These are phyloP conservation scores for Leptinotarsa juncta DNA, from an alignment of 2,888 invertebrate species.

Conservation along the genomic window DNA sequence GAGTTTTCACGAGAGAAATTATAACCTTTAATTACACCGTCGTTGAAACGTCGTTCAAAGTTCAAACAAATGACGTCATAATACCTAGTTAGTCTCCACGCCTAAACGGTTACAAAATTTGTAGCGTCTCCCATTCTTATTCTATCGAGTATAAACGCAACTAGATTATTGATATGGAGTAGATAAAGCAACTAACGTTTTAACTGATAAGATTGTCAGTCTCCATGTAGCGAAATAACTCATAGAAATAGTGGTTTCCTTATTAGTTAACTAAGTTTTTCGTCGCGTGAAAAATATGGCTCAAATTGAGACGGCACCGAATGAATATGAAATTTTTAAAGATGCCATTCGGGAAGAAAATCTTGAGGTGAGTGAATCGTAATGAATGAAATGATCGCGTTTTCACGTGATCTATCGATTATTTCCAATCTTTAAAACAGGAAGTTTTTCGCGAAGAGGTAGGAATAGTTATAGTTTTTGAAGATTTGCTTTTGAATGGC, in stretches of 20 bases:
- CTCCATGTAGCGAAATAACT: constrained; percentile 7
- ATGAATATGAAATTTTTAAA: constrained; percentile 53
- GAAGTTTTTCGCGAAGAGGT: no score
- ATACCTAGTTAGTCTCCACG: background rate
- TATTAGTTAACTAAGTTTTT: background rate
- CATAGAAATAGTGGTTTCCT: constrained; percentile 1
- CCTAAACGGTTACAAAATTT: background rate
- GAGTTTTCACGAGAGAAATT: background rate
- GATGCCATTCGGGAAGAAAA: constrained; percentile 54
- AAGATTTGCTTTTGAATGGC: no score
- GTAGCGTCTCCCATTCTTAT: background rate
- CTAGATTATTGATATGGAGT: constrained; percentile 4
- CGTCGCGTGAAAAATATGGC: constrained; percentile 38
- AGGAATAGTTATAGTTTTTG: no score
- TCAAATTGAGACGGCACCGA: constrained; percentile 30
- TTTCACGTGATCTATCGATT: no score
- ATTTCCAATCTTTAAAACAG: no score
- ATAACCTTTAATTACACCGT: background rate
- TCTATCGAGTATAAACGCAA: background rate
- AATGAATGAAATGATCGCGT: background rate
- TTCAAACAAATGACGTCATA: background rate
- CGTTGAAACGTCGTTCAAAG: background rate
- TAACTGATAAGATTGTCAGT: constrained; percentile 4
- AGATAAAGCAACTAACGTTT: constrained; percentile 2
- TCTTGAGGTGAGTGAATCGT: constrained; percentile 48